phyloP scores from a whole-genome alignment of 2,888 invertebrate genomes.

The Atherix ibis region DNA sequence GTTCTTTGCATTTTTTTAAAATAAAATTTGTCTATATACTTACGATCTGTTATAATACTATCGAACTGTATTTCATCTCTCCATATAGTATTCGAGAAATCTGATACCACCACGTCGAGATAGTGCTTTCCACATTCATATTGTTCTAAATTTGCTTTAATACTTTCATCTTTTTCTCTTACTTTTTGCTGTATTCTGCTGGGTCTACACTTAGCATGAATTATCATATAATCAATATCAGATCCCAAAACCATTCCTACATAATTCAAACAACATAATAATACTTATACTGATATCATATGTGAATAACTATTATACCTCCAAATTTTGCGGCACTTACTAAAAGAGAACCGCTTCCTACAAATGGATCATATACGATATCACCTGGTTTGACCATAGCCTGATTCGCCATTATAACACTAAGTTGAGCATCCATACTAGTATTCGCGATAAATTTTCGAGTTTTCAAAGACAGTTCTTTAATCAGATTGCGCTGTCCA shows the following conservation, averaged over 20 bases:
- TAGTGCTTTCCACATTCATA: constrained; percentile 63
- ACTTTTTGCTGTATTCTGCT: constrained; percentile 64
- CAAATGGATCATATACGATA: constrained; percentile 88
- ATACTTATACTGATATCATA: no score
- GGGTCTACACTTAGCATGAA: constrained; percentile 74
- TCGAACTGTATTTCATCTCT: constrained; percentile 55
- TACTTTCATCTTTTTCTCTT: constrained; percentile 69
- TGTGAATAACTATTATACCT: no score
- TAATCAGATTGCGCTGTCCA: constrained; percentile 70
- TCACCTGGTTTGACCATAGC: constrained; percentile 55
- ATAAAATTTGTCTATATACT: constrained; percentile 27
- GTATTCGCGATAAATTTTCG: constrained; percentile 96
- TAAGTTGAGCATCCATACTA: constrained; percentile 92
- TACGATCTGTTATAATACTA: constrained; percentile 91
- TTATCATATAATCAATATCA: constrained; percentile 88
- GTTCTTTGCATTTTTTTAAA: not conserved
- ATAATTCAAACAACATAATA: no score
- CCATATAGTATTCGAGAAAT: constrained; percentile 78
- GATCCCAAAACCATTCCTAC: constrained; percentile 59
- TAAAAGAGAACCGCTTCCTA: constrained; percentile 56
- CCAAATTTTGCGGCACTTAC: constrained; percentile 85
- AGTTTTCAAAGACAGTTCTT: constrained; percentile 67
- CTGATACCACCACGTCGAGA: constrained; percentile 79
- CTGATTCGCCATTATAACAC: constrained; percentile 92
- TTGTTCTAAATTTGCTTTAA: constrained; percentile 74